Evolutionary conservation across 2,113 vertebrate genomes (phyloP), one percentile per base, ranked within the genome.

Genomic region (Chaetodon auriga): DNA sequence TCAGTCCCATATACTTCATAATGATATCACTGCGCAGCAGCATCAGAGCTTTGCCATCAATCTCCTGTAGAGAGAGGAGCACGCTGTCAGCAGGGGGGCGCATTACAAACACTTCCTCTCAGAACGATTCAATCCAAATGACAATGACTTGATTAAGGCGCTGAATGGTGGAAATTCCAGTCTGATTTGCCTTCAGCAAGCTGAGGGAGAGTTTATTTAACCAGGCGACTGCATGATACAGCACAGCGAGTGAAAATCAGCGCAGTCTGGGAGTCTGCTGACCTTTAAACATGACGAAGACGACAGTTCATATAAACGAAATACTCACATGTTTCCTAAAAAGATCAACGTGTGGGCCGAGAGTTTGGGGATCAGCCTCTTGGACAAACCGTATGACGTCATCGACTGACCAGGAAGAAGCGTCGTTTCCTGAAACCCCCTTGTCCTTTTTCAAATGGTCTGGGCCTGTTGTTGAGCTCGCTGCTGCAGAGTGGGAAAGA

Each of bases 1-100:
- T 99, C 84, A 99, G 94, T 68, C 96, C 97, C 98, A 99, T 97
- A 68, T 98, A 98, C 94, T 97, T 99, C 96, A 99, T 98, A 49
- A 98, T 96, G 95, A 97, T 93, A 19, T 99, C 97, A 82, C 95
- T 98, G 62, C 96, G 95, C 88, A 99, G 96, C 76, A 99, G 92
- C 63, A 99, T 94, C 65, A 99, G 91, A 49, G 98, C 98, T 83
- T 96, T 97, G 62, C 98, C 98, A 87, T 99, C 98, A 18, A 99
- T 98, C 90, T 99, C 97, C 98, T 99, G 94, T 7, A 91, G 80
- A 90, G 57, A 76, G 38, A 64, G 38, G 25, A 82, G 49, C n/a
- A 54, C 0, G 10, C 18, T 45, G 63, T 85, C 78, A 86, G 35
- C 58, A 61, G 38, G 58, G 8, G 45, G n/a, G 5, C 13, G 46